A percentile compares a stretch with the other conserved stretches of the same genome.
Conservation (phyloP, 2,113 vertebrate genomes). For the Peromyscus leucopus region DNA sequence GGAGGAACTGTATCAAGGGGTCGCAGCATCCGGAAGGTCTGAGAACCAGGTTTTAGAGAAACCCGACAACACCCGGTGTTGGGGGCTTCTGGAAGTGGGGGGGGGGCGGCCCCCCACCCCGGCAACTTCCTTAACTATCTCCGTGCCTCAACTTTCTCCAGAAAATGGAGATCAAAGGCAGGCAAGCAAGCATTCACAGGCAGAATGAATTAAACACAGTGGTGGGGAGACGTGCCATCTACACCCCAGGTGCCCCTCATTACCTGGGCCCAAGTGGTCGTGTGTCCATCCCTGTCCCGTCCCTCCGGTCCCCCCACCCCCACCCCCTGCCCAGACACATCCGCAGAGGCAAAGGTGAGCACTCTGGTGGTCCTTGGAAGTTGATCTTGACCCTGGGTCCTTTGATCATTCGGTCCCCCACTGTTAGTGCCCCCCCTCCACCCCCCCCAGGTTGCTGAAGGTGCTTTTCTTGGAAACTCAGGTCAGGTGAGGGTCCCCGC, state of each 20-base stretch:
- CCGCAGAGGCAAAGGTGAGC: background rate
- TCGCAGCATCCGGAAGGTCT: background rate
- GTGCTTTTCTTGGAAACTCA: background rate
- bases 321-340: background rate
- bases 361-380: background rate
- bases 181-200: background rate
- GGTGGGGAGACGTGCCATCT: background rate
- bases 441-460: too few relatives aligned
- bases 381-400: background rate
- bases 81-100: background rate
- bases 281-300: too few relatives aligned
- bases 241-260: background rate
- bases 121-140: background rate
- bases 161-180: background rate
- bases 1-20: background rate
- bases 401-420: background rate
- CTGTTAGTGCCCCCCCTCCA: fast-evolving
- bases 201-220: fast-evolving
- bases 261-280: background rate
- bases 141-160: background rate
- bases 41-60: background rate
- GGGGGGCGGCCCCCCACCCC: too few relatives aligned
- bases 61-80: background rate
- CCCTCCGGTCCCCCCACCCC: too few relatives aligned
- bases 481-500: background rate